Evolutionary conservation across 2,888 invertebrate genomes (phyloP).

Genomic region (Caenorhabditis sp.): DNA sequence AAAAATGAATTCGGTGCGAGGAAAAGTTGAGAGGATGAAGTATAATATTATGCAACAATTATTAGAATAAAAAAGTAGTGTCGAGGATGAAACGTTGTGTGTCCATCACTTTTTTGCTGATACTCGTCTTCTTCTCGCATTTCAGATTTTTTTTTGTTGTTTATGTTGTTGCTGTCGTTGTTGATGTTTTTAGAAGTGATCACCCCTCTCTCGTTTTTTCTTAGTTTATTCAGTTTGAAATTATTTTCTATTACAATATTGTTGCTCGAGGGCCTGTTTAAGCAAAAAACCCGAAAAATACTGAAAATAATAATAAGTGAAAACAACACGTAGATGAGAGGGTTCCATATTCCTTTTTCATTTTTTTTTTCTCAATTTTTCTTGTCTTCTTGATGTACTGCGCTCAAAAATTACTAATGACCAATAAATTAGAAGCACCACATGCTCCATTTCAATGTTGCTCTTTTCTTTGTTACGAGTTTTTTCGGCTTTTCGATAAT

Average conservation of each 20-base stretch:
- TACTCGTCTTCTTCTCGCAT: background rate
- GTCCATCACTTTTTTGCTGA: background rate
- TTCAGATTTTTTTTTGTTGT: background rate
- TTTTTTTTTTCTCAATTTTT: background rate
- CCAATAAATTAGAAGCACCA: background rate
- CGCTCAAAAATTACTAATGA: background rate
- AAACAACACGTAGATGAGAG: background rate
- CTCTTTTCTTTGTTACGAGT: background rate
- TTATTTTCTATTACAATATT: background rate
- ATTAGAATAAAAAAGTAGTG: constrained; percentile 1
- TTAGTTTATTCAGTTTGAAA: background rate
- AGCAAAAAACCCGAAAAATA: background rate
- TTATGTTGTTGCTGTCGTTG: background rate
- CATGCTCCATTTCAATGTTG: constrained; percentile 1
- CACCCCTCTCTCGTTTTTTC: too few relatives aligned
- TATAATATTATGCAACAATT: background rate
- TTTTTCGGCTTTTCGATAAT: background rate
- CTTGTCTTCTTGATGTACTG: background rate
- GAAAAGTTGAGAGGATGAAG: background rate
- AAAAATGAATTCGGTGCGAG: background rate
- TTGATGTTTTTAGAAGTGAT: background rate
- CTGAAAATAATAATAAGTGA: constrained; percentile 1
- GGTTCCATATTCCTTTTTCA: background rate
- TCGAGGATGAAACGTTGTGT: background rate
- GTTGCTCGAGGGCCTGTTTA: background rate